phyloP scores from a whole-genome alignment of 2,113 vertebrate species.

The Alethe castanea region DNA sequence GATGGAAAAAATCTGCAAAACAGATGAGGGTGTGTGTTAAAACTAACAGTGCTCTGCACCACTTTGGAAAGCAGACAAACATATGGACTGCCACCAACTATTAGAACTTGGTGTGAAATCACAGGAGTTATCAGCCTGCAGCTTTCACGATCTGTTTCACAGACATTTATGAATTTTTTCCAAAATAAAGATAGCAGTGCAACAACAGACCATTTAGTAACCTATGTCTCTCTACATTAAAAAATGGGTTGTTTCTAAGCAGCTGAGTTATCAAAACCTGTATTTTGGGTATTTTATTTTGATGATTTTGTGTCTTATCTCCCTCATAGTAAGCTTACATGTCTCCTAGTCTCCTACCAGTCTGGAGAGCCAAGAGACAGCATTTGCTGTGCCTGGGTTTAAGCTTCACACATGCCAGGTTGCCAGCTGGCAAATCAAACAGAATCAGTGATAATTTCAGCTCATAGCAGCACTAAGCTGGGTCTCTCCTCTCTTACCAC shows the following conservation, averaged over 20 bases:
- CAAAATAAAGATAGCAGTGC: neutral
- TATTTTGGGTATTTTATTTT: neutral
- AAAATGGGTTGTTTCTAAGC: neutral
- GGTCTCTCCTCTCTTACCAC: neutral
- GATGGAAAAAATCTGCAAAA: neutral
- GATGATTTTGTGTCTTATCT: neutral
- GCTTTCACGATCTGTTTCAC: neutral
- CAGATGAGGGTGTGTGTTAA: neutral
- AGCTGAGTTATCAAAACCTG: neutral
- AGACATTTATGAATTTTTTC: neutral
- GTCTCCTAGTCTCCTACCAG: neutral
- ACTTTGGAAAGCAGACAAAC: neutral
- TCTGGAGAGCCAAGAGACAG: neutral
- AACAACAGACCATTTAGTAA: neutral
- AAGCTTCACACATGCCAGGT: neutral
- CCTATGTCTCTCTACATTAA: neutral
- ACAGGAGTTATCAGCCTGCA: neutral
- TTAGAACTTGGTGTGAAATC: neutral
- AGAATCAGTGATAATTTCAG: neutral
- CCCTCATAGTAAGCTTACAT: neutral
- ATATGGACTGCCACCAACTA: neutral
- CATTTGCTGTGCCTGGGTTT: neutral
- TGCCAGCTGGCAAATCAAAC: slow-evolving; percentile 7
- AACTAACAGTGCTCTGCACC: neutral
- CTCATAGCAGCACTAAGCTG: neutral